phyloP scores from a whole-genome alignment of 2,888 invertebrate species.

The Troglohyphantes excavatus region DNA sequence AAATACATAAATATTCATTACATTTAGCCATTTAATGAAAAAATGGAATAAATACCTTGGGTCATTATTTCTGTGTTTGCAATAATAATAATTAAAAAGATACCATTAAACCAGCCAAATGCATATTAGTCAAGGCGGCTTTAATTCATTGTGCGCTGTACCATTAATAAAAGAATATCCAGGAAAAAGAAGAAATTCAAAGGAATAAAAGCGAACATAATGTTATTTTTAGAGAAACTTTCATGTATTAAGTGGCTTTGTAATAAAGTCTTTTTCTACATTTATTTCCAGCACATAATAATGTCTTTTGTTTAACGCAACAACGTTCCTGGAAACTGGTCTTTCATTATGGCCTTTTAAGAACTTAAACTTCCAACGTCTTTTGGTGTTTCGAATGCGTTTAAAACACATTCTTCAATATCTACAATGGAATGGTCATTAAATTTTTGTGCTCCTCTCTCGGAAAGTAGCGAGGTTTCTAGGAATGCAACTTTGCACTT shows the following conservation, averaged over 20 bases:
- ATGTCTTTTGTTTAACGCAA: conserved; percentile 46
- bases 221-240: conserved; percentile 27
- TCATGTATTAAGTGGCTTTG: conserved; percentile 23
- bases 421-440: conserved; percentile 51
- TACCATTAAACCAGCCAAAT: background rate
- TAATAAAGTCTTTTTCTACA: conserved; percentile 52
- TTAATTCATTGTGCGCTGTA: background rate
- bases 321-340: conserved; percentile 24
- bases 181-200: conserved; percentile 17
- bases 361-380: conserved; percentile 40
- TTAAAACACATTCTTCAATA: conserved; percentile 39
- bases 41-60: background rate
- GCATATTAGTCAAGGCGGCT: background rate
- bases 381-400: conserved; percentile 28
- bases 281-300: conserved; percentile 45
- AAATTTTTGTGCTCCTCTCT: conserved; percentile 49
- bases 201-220: background rate
- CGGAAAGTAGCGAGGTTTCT: conserved; percentile 20
- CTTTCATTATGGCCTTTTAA: conserved; percentile 39
- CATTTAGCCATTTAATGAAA: background rate
- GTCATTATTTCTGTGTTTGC: background rate
- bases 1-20: background rate
- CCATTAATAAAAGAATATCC: conserved; percentile 17
- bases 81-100: background rate
- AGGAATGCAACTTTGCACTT: conserved; percentile 11